Evolutionary conservation across 37 sponge, comb jelly and placozoan genomes (phyloP).

Genomic region (Chondrilla cf. caribensis): DNA sequence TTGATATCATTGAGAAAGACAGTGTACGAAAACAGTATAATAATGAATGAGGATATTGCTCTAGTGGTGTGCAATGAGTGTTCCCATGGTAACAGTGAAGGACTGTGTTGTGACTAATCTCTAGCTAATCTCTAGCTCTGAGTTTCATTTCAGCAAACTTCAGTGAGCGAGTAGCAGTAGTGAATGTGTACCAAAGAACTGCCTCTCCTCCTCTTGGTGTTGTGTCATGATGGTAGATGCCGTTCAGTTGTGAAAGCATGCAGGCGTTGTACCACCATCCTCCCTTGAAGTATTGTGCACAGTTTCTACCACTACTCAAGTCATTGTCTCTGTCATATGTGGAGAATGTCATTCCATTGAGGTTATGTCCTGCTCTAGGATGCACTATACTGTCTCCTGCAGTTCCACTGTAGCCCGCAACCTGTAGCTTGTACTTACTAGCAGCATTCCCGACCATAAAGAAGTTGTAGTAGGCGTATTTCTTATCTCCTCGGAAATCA

Average conservation of each 20-base stretch:
- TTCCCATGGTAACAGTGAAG: too few species aligned
- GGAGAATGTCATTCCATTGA: conserved; percentile 8
- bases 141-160: conserved; percentile 19
- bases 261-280: conserved; percentile 22
- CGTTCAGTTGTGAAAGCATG: background rate
- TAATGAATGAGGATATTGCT: too few species aligned
- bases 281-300: background rate
- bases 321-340: conserved; percentile 33
- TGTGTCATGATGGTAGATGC: background rate
- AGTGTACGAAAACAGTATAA: too few species aligned
- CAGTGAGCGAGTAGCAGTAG: background rate
- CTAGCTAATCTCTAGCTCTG: background rate
- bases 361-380: background rate
- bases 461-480: conserved; percentile 16
- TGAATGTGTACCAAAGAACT: too few species aligned
- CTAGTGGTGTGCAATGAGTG: too few species aligned
- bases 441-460: background rate
- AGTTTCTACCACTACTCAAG: background rate
- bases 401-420: background rate
- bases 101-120: background rate
- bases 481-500: background rate
- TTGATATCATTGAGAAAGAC: too few species aligned
- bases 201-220: too few species aligned
- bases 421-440: background rate
- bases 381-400: conserved; percentile 13